Base-by-base conservation (phyloP, 1,140 invertebrate genomes). In the Anoplolepis gracilipes region DNA sequence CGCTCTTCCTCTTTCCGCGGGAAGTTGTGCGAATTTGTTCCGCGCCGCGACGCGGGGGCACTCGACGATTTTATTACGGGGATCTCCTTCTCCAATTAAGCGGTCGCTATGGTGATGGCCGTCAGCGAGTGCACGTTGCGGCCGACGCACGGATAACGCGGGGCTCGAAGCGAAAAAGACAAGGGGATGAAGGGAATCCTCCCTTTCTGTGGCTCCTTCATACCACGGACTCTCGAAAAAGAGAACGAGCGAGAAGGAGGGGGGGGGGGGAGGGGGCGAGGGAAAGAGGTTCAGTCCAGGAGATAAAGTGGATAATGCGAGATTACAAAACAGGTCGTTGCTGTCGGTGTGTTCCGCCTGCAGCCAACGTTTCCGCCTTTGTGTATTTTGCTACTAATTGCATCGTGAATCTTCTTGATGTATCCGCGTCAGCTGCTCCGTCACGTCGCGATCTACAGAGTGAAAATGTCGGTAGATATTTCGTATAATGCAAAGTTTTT, bases 61-160 rank as follows among this genome's bases (percentile, higher is more conserved):
- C 92, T 93, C 90, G 92, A 92, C 90, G 88, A 92, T 92, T 92
- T 93, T 92, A 93, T 92, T 92, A 92, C 91, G 90, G 90, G 90
- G 89, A 91, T 93, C 46, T 49, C 90, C 92, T 93, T 93, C 89
- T 93, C 92, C 91, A 94, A 94, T 94, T 93, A 94, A 94, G 90
- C 90, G 91, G 93, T 94, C 92, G 92, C 93, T 94, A 93, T 94
- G 93, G 93, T 89, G 93, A 94, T 93, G 84, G 73, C 76, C 55
- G 65, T 86, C 81, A 57, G 64, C 87, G 89, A 82, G 89, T 46
- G 73, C 59, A 19, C 36, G 67, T 36, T 62, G 55, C 25, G 57
- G 22, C 36, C 25, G 33, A 13, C 28, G 72, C 25, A 25, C 79
- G 69, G 30, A 16, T 46, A 16, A 13, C 22, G 25, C 42, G 28